Base-by-base conservation (phyloP, 2,113 vertebrate genomes). In the Brachypodius melanocephalos region DNA sequence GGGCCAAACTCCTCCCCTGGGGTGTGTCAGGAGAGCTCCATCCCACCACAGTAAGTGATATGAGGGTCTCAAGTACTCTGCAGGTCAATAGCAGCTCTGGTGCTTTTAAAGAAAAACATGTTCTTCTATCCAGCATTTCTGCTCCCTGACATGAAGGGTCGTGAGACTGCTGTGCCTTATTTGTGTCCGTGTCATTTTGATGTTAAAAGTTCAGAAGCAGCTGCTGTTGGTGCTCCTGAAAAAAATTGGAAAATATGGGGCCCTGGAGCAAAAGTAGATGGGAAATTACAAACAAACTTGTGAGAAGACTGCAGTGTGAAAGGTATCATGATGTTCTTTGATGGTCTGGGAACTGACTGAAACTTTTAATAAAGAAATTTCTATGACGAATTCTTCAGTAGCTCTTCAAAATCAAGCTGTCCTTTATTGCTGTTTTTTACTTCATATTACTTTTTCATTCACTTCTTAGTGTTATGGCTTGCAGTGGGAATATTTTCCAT, bases 261-360 rank as follows among this genome's bases (percentile, higher is more conserved):
- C 74, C 57, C 52, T 67, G 43, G 52, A 82, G 67, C 90, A 95
- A 81, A 88, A 9, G 16, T 40, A 75, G 40, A 83, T 49, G 75
- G 67, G 45, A 92, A 96, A 79, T 72, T 51, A 51, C 24, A 85
- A 94, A 91, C 61, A 59, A 75, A 68, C 21, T 75, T 45, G 49
- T 51, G 66, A 90, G 38, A 91, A 91, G 38, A 63, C 1, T 59
- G 45, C 51, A 90, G 54, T 65, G 36, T 75, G 75, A 78, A 85
- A 76, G 6, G 25, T 22, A 63, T 10, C 67, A 57, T 0, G 0
- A 43, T 87, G 38, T 4, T 90, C 22, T 67, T 63, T 46, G 52
- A 17, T 45, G 26, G 66, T 82, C 40, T 81, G 81, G 48, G 52
- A 94, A 71, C 22, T 29, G 80, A 36, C 36, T 59, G 66, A 43